These are phyloP conservation scores for western clawed frog (Xenopus tropicalis) DNA, from an alignment of 2,113 vertebrate genomes.

Conservation along the genomic window UCB_Xtro_10.0 CM004451.2:17365501-17366000, in stretches of 20 bases:
- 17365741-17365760: not conserved
- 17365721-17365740: not conserved
- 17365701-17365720: not conserved
- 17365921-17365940: no score
- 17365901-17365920: constrained; percentile 18
- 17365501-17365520: no score
- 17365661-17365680: not conserved
- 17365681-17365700: not conserved
- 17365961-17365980: not conserved
- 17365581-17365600: constrained; percentile 26
- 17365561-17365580: not conserved
- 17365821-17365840: constrained; percentile 17
- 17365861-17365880: not conserved
- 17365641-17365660: not conserved
- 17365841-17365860: constrained; percentile 17
- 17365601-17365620: constrained; percentile 5
- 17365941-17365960: not conserved
- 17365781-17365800: not conserved
- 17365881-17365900: constrained; percentile 17
- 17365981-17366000: no score
- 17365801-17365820: not conserved
- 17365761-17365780: not conserved
- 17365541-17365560: no score
- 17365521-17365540: not conserved
- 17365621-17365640: constrained; percentile 24